phyloP scores from a whole-genome alignment of 2,888 invertebrate genomes.

The Chymomyza amoena region DNA sequence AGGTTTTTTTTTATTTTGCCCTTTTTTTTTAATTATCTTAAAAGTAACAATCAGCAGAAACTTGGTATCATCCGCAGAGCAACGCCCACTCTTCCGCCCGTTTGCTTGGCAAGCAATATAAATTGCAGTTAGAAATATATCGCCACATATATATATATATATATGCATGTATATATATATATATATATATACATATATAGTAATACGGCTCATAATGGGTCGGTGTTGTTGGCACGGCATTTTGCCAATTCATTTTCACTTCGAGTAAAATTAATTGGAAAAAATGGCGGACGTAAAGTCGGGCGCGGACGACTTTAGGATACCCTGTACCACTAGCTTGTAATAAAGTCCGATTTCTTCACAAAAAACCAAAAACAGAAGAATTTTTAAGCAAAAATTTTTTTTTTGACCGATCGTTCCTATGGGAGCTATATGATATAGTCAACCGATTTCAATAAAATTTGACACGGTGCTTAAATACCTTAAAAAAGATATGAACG shows the following conservation, averaged over 20 bases:
- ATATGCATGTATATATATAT: not conserved
- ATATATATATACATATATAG: constrained; percentile 2
- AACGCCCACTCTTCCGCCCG: not conserved
- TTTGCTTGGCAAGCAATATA: not conserved
- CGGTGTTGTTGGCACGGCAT: constrained; percentile 41
- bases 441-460: too few relatives aligned
- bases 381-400: too few relatives aligned
- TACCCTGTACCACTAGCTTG: too few relatives aligned
- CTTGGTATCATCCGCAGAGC: not conserved
- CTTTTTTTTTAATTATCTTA: constrained; percentile 42
- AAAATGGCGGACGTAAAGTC: too few relatives aligned
- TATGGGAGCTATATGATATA: too few relatives aligned
- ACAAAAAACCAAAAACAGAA: too few relatives aligned
- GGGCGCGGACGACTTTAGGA: too few relatives aligned
- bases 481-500: too few relatives aligned
- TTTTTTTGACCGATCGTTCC: too few relatives aligned
- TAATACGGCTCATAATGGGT: constrained; percentile 12
- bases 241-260: constrained; percentile 67
- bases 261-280: constrained; percentile 64
- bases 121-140: constrained; percentile 1
- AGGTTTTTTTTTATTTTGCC: not conserved
- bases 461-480: too few relatives aligned
- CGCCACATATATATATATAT: not conserved
- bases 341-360: too few relatives aligned
- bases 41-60: constrained; percentile 44